Evolutionary conservation across 2,113 vertebrate species (phyloP).

Genomic region (Nanorana parkeri): DNA sequence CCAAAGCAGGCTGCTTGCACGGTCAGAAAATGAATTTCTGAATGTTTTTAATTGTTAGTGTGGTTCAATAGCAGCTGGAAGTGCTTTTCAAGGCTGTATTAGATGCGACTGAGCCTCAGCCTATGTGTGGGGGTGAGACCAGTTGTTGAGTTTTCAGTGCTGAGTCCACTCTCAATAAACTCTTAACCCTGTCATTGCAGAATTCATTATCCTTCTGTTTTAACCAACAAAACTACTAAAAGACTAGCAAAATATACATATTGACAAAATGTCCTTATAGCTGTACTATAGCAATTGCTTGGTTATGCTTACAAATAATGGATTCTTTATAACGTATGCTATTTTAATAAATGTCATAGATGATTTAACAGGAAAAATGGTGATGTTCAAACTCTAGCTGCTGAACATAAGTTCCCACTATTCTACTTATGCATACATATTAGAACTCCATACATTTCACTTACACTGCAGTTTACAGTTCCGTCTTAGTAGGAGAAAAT

Average conservation of each 20-base stretch:
- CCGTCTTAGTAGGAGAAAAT: no score
- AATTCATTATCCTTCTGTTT: neutral
- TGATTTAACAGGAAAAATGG: no score
- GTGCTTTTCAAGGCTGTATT: conserved; percentile 46
- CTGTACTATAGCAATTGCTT: no score
- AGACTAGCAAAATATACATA: neutral
- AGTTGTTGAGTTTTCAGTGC: conserved; percentile 25
- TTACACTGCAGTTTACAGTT: no score
- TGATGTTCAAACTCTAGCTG: no score
- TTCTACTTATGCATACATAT: no score
- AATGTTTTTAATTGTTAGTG: conserved; percentile 55
- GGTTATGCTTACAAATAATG: no score
- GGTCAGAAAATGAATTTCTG: conserved; percentile 58
- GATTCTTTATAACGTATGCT: no score
- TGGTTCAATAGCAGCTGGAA: conserved; percentile 55
- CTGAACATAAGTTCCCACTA: no score
- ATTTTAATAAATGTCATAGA: no score
- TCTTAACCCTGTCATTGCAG: conserved; percentile 32
- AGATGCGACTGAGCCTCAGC: conserved; percentile 31
- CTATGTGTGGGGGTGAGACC: conserved; percentile 47
- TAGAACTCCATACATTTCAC: no score
- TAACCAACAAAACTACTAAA: neutral
- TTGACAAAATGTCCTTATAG: no score
- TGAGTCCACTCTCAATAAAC: neutral
- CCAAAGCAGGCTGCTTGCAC: conserved; percentile 48